Conservation (phyloP, 2,113 vertebrate genomes). For the Falcunculus frontatus region DNA sequence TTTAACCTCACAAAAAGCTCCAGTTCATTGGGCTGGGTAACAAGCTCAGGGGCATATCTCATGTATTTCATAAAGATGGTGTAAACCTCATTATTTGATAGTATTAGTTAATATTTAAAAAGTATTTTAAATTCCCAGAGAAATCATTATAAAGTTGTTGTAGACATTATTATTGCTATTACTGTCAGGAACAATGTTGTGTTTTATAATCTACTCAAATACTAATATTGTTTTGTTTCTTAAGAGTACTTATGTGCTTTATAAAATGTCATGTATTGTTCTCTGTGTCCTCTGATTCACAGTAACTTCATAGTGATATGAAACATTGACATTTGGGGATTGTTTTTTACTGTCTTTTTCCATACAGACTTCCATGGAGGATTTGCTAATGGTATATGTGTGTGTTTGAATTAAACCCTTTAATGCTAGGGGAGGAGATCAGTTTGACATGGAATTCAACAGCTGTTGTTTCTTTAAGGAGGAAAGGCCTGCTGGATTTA, state of each 20-base stretch:
- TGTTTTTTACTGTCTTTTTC: background rate
- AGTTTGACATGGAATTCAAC: slow-evolving; percentile 33
- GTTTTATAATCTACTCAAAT: background rate
- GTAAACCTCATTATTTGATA: background rate
- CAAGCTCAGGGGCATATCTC: background rate
- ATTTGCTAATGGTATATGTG: background rate
- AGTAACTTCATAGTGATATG: background rate
- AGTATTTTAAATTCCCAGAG: background rate
- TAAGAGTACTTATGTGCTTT: background rate
- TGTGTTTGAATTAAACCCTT: slow-evolving; percentile 11
- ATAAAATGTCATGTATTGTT: background rate
- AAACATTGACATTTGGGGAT: background rate
- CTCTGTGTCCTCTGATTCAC: background rate
- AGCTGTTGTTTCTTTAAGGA: slow-evolving; percentile 11
- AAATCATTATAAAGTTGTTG: background rate
- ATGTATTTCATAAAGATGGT: background rate
- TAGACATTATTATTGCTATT: background rate
- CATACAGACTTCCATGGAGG: background rate
- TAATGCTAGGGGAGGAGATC: background rate
- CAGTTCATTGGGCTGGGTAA: background rate
- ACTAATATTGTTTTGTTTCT: background rate
- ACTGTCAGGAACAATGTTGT: background rate
- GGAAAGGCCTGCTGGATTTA: slow-evolving; percentile 29
- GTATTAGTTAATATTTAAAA: background rate
- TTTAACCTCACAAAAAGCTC: background rate